A percentile compares a stretch with the other conserved stretches of the same genome.
Evolutionary conservation across 2,888 invertebrate genomes (phyloP).

Genomic region (Cosmorhoe ocellata): DNA sequence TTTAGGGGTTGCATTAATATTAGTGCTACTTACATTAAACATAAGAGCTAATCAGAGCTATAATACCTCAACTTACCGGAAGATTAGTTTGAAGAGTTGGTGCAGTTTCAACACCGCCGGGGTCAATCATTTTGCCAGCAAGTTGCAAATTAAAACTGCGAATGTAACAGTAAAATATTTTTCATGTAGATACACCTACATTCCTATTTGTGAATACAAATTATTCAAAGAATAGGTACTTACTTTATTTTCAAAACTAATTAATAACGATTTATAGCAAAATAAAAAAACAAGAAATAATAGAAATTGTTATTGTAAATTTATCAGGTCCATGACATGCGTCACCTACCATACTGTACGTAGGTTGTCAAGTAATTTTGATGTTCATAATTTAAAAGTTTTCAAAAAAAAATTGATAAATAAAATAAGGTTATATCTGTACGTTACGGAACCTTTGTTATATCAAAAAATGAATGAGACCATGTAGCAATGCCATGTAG

Average conservation of each 20-base stretch:
- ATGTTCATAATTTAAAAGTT: conserved; percentile 61
- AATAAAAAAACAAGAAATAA: conserved; percentile 46
- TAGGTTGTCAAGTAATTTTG: conserved; percentile 51
- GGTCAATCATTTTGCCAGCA: conserved; percentile 69
- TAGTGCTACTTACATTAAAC: too few species aligned
- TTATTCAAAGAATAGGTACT: conserved; percentile 25
- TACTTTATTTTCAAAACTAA: conserved; percentile 67
- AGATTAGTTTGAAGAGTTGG: conserved; percentile 44
- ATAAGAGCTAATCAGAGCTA: too few species aligned
- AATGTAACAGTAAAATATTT: conserved; percentile 19
- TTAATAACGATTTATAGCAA: conserved; percentile 68
- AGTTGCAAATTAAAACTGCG: conserved; percentile 36
- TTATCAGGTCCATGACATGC: conserved; percentile 64
- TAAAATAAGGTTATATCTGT: too few species aligned
- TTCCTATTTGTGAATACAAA: background rate
- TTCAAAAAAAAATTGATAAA: conserved; percentile 9
- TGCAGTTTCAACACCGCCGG: conserved; percentile 61
- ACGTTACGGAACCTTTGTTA: too few species aligned
- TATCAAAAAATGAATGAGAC: too few species aligned
- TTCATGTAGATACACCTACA: background rate
- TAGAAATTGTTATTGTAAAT: conserved; percentile 67
- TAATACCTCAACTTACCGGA: conserved; percentile 37
- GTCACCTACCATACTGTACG: conserved; percentile 56
- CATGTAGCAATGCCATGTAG: too few species aligned
- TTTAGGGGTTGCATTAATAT: too few species aligned